Conservation (phyloP, 2,797 vertebrate genomes). For the Strix occidentalis region DNA sequence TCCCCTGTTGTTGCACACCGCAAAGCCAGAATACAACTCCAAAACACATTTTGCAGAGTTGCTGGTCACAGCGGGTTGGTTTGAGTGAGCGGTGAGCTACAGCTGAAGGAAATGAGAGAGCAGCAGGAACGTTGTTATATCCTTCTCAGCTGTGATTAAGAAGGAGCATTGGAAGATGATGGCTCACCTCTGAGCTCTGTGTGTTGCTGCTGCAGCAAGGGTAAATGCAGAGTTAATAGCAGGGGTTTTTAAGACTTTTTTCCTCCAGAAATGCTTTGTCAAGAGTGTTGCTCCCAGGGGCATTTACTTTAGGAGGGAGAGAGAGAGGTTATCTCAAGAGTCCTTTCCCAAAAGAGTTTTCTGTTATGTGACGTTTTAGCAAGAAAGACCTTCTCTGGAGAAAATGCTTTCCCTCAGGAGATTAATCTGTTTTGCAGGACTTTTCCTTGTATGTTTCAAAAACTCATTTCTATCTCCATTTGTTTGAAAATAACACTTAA, state of each 20-base stretch:
- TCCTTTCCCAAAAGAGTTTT: not conserved
- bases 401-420: not conserved
- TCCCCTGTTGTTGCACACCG: not conserved
- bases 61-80: not conserved
- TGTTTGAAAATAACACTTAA: not conserved
- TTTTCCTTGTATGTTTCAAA: not conserved
- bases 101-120: not conserved
- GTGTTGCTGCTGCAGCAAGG: not conserved
- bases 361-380: not conserved
- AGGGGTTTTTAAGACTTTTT: not conserved
- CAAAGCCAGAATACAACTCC: not conserved
- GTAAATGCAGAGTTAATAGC: not conserved
- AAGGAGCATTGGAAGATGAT: not conserved
- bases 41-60: not conserved
- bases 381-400: not conserved
- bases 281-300: not conserved
- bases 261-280: not conserved
- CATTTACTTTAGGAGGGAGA: not conserved
- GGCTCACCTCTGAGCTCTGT: not conserved
- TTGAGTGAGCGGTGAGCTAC: not conserved
- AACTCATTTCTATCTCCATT: not conserved
- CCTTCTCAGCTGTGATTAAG: not conserved
- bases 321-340: not conserved
- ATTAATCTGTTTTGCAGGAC: not conserved
- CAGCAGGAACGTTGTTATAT: not conserved